A percentile compares a stretch with the other conserved stretches of the same genome.
These are phyloP conservation scores for Euwallacea fornicatus DNA, from an alignment of 1,140 invertebrate species.

Conservation along the genomic window DNA sequence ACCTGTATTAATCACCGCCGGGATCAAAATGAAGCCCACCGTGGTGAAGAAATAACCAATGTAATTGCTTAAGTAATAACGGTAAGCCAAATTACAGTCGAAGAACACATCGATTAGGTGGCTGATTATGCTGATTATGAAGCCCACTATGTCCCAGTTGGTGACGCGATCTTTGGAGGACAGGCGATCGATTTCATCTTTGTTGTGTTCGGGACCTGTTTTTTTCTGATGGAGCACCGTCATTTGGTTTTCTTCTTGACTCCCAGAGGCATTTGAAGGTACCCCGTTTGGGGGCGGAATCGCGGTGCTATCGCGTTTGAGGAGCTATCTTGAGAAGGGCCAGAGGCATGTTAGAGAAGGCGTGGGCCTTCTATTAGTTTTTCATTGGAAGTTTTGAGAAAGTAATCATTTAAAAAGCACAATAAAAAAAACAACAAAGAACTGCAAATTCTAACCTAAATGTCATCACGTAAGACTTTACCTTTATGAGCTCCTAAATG, in stretches of 20 bases:
- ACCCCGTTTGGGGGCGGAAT: not conserved
- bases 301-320: not conserved
- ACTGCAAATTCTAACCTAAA: no score
- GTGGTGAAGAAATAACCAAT: constrained; percentile 63
- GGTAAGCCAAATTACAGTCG: constrained; percentile 66
- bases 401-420: no score
- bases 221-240: constrained; percentile 42
- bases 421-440: no score
- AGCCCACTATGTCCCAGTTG: constrained; percentile 51
- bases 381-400: no score
- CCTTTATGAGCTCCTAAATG: no score
- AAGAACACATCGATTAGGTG: constrained; percentile 66
- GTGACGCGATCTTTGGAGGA: constrained; percentile 51
- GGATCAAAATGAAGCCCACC: constrained; percentile 63
- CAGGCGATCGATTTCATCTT: constrained; percentile 50
- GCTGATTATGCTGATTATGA: constrained; percentile 60
- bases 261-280: constrained; percentile 1
- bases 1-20: constrained; percentile 65
- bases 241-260: constrained; percentile 33
- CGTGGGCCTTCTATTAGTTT: no score
- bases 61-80: constrained; percentile 57
- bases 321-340: no score
- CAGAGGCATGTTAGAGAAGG: no score
- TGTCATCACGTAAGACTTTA: no score
- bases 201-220: constrained; percentile 37